Evolutionary conservation across 1,140 invertebrate genomes (phyloP).

Genomic region (Aphelinus certus): DNA sequence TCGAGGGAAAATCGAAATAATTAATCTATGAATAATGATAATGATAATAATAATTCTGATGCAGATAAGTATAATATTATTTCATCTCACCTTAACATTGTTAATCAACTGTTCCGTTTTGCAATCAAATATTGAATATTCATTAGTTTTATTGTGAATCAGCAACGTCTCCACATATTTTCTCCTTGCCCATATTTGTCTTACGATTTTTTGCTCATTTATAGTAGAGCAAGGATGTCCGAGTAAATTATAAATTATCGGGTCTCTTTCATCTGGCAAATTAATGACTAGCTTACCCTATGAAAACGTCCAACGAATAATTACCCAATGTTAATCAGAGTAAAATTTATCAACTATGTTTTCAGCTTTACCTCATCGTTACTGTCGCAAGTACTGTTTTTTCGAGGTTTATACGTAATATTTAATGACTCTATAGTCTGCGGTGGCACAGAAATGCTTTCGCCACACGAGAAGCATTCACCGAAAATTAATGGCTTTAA

Average conservation of each 20-base stretch:
- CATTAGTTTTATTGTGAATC: slow-evolving; percentile 45
- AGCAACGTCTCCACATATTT: slow-evolving; percentile 46
- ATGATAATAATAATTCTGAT: too few species aligned
- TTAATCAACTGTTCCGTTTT: slow-evolving; percentile 32
- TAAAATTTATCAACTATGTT: not conserved
- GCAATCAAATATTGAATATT: slow-evolving; percentile 43
- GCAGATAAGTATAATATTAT: too few species aligned
- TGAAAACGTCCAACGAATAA: slow-evolving; percentile 15
- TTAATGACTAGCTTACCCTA: slow-evolving; percentile 47
- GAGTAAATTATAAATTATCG: slow-evolving; percentile 44
- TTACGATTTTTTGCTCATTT: slow-evolving; percentile 34
- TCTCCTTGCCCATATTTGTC: slow-evolving; percentile 47
- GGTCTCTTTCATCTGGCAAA: slow-evolving; percentile 37
- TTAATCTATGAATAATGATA: too few species aligned
- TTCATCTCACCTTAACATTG: slow-evolving; percentile 12
- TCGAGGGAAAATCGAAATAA: too few species aligned
- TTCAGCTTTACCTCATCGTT: slow-evolving; percentile 42
- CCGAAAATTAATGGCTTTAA: slow-evolving; percentile 54
- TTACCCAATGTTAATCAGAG: not conserved
- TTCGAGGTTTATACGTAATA: slow-evolving; percentile 51
- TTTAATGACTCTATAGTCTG: slow-evolving; percentile 36
- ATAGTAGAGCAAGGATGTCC: slow-evolving; percentile 37
- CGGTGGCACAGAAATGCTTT: slow-evolving; percentile 44
- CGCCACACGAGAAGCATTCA: slow-evolving; percentile 50
- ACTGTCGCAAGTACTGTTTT: slow-evolving; percentile 43